Conservation (phyloP, 2,113 vertebrate genomes). For the Cephalopholis sonnerati region DNA sequence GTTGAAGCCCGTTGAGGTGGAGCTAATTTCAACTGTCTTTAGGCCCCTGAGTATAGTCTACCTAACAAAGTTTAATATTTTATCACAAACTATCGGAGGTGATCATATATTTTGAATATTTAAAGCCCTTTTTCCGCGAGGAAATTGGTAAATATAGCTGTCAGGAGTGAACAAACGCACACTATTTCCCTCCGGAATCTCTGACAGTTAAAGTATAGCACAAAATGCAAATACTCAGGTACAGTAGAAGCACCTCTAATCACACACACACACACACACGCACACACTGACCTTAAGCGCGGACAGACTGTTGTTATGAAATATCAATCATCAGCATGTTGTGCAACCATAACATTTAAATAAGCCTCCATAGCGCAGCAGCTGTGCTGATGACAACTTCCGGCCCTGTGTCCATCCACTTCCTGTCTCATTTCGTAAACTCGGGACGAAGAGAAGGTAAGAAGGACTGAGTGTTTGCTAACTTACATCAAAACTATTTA, state of each 20-base stretch:
- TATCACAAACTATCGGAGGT: too few relatives aligned
- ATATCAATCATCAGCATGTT: neutral
- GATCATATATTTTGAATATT: too few relatives aligned
- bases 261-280: neutral
- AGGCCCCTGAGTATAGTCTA: too few relatives aligned
- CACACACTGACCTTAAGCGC: neutral
- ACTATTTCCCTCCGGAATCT: neutral
- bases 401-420: conserved; percentile 42
- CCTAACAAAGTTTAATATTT: too few relatives aligned
- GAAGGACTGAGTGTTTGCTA: neutral
- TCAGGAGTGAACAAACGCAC: too few relatives aligned
- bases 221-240: too few relatives aligned
- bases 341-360: conserved; percentile 20
- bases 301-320: neutral
- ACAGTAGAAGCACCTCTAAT: neutral
- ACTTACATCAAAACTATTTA: neutral
- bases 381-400: conserved; percentile 31
- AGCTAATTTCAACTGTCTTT: too few relatives aligned
- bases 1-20: too few relatives aligned
- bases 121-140: too few relatives aligned
- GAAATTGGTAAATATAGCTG: neutral
- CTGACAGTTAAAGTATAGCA: too few relatives aligned
- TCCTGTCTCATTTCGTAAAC: conserved; percentile 73
- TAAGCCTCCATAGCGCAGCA: neutral
- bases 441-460: conserved; percentile 62